phyloP scores from a whole-genome alignment of 2,113 vertebrate species.

The Cervus canadensis region DNA sequence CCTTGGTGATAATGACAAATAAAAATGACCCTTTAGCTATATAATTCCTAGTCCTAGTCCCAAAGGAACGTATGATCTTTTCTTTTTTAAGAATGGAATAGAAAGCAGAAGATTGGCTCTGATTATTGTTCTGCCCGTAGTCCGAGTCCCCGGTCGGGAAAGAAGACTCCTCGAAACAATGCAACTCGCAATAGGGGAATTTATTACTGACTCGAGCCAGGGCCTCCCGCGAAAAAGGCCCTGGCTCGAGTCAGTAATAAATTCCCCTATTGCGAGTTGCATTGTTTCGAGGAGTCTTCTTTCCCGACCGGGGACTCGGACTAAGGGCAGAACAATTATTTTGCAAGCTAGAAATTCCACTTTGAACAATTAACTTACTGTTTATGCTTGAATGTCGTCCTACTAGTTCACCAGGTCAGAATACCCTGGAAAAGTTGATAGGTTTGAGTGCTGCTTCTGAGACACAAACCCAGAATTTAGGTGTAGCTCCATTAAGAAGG shows the following conservation, averaged over 20 bases:
- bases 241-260: too few relatives aligned
- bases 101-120: neutral
- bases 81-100: neutral
- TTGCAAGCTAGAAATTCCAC: constrained; percentile 1
- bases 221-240: too few relatives aligned
- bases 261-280: too few relatives aligned
- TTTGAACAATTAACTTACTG: neutral
- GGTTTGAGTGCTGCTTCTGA: neutral
- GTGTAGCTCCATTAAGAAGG: neutral
- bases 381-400: neutral
- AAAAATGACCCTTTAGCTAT: neutral
- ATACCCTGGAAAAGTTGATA: neutral
- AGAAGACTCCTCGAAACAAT: too few relatives aligned
- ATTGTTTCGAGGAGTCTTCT: too few relatives aligned
- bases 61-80: neutral
- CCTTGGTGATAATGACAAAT: neutral
- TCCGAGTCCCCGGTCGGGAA: too few relatives aligned
- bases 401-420: neutral
- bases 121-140: neutral
- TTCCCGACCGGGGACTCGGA: too few relatives aligned
- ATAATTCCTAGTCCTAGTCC: neutral
- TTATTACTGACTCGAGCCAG: too few relatives aligned
- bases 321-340: neutral
- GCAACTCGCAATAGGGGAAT: too few relatives aligned
- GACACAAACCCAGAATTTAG: neutral